These are phyloP conservation scores for Sitodiplosis mosellana DNA, from an alignment of 1,140 invertebrate species.

Conservation along the genomic window DNA sequence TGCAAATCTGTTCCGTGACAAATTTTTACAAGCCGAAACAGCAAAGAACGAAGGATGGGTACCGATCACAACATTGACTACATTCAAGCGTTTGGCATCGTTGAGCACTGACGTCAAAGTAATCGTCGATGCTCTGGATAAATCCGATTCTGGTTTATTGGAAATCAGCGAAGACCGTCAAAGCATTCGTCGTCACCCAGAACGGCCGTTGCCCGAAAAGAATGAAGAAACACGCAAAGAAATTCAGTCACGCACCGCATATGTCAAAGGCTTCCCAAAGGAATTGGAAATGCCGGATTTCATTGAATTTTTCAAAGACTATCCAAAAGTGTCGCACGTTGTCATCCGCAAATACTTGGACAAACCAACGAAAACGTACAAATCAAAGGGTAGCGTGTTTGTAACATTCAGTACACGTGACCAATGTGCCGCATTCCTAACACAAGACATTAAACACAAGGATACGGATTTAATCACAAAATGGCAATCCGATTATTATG, in stretches of 20 bases:
- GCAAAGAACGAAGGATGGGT: conserved; percentile 75
- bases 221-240: conserved; percentile 67
- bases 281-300: conserved; percentile 50
- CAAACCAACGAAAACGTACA: conserved; percentile 37
- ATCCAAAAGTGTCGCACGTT: conserved; percentile 57
- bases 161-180: conserved; percentile 63
- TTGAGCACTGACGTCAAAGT: conserved; percentile 46
- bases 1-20: conserved; percentile 74
- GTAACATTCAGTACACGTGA: conserved; percentile 62
- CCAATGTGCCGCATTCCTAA: conserved; percentile 39
- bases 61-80: conserved; percentile 61
- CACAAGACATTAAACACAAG: conserved; percentile 41
- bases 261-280: conserved; percentile 76
- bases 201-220: conserved; percentile 65
- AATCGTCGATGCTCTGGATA: conserved; percentile 55
- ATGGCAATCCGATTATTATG: conserved; percentile 52
- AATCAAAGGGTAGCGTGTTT: conserved; percentile 83
- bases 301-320: conserved; percentile 50
- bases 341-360: conserved; percentile 52
- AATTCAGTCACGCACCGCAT: conserved; percentile 55
- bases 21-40: conserved; percentile 71
- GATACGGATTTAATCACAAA: conserved; percentile 48
- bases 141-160: conserved; percentile 54
- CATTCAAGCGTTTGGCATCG: conserved; percentile 69
- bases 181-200: conserved; percentile 61